Percentiles rank a stretch among this genome's conserved stretches.
phyloP scores from a whole-genome alignment of 1,140 invertebrate species.

The Leptinotarsa undecemlineata region DNA sequence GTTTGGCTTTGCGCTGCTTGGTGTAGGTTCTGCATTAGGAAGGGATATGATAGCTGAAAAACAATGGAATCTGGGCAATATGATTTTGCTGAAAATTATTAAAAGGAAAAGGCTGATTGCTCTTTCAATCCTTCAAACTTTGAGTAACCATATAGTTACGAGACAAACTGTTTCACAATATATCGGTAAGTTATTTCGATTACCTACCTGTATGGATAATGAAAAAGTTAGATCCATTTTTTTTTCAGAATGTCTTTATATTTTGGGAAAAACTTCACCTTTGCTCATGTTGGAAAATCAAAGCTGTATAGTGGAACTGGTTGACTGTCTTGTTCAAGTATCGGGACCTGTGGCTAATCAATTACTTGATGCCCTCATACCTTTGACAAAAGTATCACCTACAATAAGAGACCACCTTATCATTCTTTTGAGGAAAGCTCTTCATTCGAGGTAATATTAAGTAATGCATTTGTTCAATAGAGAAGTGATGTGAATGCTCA shows the following conservation, averaged over 20 bases:
- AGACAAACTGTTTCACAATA: slow-evolving; percentile 56
- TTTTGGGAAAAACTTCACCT: slow-evolving; percentile 56
- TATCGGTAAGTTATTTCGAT: slow-evolving; percentile 53
- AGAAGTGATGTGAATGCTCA: too few relatives aligned
- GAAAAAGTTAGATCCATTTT: neutral
- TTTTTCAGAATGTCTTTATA: slow-evolving; percentile 59
- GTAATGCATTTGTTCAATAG: too few relatives aligned
- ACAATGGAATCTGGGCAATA: slow-evolving; percentile 57
- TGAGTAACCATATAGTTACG: slow-evolving; percentile 58
- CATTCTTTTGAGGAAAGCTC: slow-evolving; percentile 61
- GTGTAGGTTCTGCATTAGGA: slow-evolving; percentile 46
- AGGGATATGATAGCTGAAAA: slow-evolving; percentile 49
- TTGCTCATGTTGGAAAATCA: slow-evolving; percentile 58
- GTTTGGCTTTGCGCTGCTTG: slow-evolving; percentile 60
- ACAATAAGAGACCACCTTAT: slow-evolving; percentile 60
- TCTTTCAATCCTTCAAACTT: slow-evolving; percentile 55
- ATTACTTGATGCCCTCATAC: slow-evolving; percentile 58
- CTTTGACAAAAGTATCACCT: slow-evolving; percentile 56
- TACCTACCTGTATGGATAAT: too few relatives aligned
- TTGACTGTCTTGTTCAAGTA: slow-evolving; percentile 59
- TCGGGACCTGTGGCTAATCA: slow-evolving; percentile 54
- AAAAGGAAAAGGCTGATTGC: slow-evolving; percentile 58
- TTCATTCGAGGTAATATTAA: slow-evolving; percentile 57
- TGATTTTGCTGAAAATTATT: slow-evolving; percentile 59
- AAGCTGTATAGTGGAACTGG: slow-evolving; percentile 55